Base-by-base conservation (phyloP, 2,888 invertebrate species). In the Yponomeuta plumbellus region DNA sequence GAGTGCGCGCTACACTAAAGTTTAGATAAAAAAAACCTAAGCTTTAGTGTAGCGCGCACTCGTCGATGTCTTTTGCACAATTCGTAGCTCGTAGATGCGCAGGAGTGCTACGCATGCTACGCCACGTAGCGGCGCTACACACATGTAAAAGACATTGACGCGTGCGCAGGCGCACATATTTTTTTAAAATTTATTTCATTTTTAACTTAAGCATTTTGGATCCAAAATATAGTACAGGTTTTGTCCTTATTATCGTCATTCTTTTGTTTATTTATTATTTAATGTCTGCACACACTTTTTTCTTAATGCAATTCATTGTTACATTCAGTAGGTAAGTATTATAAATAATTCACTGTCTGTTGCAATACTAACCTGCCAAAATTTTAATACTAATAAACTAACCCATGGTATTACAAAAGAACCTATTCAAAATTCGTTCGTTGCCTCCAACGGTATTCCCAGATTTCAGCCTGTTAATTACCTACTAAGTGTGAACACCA, bases 131-230 rank as follows among this genome's bases (percentile, higher is more conserved):
- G 64, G 57, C 67, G 70, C 72, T 74, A 73, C 75, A 72, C 71
- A 71, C 72, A 66, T 74, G 72, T 66, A 68, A 74, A 75, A 75
- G 76, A 78, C 66, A 57, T 66, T 78, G 81, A 80, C 80, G 78
- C 72, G 66, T 62, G 23, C 26, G 59, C 64, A 57, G 23, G 57
- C 21, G 63, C 63, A n/a, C 3, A 61, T 2, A 2, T 13, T 61
- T 61, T 34, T 59, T 11, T 22, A 6, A 59, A 10, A 10, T 21
- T 59, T 11, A 8, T 21, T 59, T 17, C 4, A 11, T 59, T 59
- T 23, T 10, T 11, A 5, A 23, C 0, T 59, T 61, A 26, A 61
- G 13, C 1, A 13, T 61, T 22, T 17, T n/a, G 6, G 11, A 56
- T 17, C 11, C 8, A 56, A n/a, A 56, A 56, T 56, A 20, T 56